Conservation (phyloP, 2,888 invertebrate species). For the Andricus curvator region DNA sequence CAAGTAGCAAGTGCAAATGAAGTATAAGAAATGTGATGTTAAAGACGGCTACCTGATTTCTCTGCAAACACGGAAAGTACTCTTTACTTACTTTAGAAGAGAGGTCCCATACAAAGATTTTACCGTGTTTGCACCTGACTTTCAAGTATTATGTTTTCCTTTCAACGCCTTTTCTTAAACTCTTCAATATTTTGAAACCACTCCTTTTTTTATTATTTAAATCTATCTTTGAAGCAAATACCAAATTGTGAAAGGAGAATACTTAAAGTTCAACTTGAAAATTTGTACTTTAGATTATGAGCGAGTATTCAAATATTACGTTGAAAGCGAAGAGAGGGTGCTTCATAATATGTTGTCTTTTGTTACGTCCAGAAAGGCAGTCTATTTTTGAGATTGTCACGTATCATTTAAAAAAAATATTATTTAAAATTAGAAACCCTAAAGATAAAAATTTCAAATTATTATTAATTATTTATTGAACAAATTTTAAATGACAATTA, state of each 20-base stretch:
- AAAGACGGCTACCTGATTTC: conserved; percentile 28
- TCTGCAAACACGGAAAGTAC: conserved; percentile 36
- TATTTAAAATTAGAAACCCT: no score
- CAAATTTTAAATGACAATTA: no score
- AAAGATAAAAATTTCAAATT: no score
- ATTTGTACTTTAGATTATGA: background rate
- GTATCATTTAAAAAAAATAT: no score
- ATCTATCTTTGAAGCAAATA: background rate
- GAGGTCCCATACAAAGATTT: conserved; percentile 14
- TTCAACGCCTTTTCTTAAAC: conserved; percentile 29
- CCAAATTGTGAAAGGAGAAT: background rate
- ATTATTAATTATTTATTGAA: no score
- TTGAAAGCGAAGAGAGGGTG: no score
- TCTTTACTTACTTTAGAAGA: conserved; percentile 22
- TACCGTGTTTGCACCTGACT: conserved; percentile 25
- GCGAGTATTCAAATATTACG: no score
- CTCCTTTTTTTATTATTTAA: conserved; percentile 13
- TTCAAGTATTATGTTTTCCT: conserved; percentile 24
- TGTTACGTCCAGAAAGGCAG: no score
- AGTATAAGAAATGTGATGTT: conserved; percentile 29
- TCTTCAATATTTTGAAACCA: conserved; percentile 13
- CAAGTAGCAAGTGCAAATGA: conserved; percentile 25
- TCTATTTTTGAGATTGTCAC: no score
- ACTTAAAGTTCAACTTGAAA: background rate
- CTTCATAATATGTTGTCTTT: no score